Base-by-base conservation (phyloP, 2,888 invertebrate genomes). In the Conus canariensis region DNA sequence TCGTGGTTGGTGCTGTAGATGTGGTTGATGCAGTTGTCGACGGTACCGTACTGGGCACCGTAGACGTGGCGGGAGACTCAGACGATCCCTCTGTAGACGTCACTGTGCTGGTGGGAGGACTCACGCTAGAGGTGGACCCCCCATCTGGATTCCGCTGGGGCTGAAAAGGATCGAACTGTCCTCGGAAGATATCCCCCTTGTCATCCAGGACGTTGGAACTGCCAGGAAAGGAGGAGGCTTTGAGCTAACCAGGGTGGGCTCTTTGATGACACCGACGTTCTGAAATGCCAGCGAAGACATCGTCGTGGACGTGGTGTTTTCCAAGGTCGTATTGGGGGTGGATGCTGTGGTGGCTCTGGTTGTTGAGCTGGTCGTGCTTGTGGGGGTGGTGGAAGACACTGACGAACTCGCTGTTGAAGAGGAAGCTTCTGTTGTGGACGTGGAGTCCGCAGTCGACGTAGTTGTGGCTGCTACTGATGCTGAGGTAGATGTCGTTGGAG, bases 171-270 rank as follows among this genome's bases (percentile, higher is more conserved):
- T 22, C 16, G 64, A 64, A 59, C 2, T 14, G 14, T 6, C 30
- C 45, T 19, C 30, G 59, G 45, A 45, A 56, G 30, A 45, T 1
- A 19, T 45, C 19, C 45, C 64, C 67, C 58, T 88, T 83, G 10
- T 30, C 83, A 6, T 14, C 22, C 83, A 83, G 10, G 14, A 22
- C 14, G 83, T 88, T 88, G 59, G 83, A 82, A 5, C 16, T 45
- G 8, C 88, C 67, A 8, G 88, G 82, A n/a, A 88, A 59, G 19
- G 83, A 45, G 0, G 88, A 88, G 0, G 88, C 88, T 82, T 59
- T 10, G 88, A 88, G 83, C 67, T 88, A 56, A 88, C 64, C n/a
- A 88, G 7, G 30, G 60, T 64, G 30, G 60, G 64, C 58, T 83
- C 88, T 14, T 19, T 82, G 83, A 82, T 67, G 25, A 85, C n/a